Conservation (phyloP, 2,888 invertebrate genomes). For the Poecilus cupreus region DNA sequence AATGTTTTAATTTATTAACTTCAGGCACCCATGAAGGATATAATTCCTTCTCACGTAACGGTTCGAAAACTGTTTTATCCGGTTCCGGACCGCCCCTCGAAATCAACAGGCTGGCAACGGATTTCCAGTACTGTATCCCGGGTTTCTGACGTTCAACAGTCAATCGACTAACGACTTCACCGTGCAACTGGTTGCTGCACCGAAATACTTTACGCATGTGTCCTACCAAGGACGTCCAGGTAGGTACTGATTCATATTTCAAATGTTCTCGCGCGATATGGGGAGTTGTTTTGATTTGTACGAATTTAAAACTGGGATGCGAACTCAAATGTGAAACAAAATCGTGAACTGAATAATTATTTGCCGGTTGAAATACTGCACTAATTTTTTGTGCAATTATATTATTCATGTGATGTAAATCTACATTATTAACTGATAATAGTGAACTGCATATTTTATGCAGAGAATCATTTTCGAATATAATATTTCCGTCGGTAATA, state of each 20-base stretch:
- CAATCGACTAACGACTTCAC: constrained; percentile 58
- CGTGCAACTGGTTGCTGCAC: constrained; percentile 52
- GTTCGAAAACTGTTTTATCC: constrained; percentile 63
- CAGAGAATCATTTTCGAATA: constrained; percentile 74
- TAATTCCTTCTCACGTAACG: constrained; percentile 68
- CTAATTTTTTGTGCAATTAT: constrained; percentile 73
- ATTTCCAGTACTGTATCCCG: constrained; percentile 61
- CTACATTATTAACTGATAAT: constrained; percentile 67
- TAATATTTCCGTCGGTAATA: constrained; percentile 70
- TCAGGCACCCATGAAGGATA: constrained; percentile 71
- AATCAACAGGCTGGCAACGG: constrained; percentile 71
- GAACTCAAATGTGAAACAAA: constrained; percentile 71
- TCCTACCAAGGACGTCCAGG: constrained; percentile 69
- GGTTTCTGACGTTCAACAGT: constrained; percentile 41
- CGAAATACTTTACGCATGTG: constrained; percentile 68
- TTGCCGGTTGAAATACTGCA: constrained; percentile 72
- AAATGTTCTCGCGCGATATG: constrained; percentile 66
- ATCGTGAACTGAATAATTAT: constrained; percentile 65
- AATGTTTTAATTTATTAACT: constrained; percentile 68
- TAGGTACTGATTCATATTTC: constrained; percentile 69
- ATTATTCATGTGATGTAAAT: constrained; percentile 72
- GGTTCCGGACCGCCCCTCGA: constrained; percentile 68
- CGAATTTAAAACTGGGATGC: constrained; percentile 73
- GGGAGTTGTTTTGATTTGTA: constrained; percentile 72
- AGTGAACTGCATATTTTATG: constrained; percentile 70